A percentile compares a stretch with the other conserved stretches of the same genome.
Evolutionary conservation across 2,888 invertebrate genomes (phyloP).

Genomic region (Tetranychus piercei): DNA sequence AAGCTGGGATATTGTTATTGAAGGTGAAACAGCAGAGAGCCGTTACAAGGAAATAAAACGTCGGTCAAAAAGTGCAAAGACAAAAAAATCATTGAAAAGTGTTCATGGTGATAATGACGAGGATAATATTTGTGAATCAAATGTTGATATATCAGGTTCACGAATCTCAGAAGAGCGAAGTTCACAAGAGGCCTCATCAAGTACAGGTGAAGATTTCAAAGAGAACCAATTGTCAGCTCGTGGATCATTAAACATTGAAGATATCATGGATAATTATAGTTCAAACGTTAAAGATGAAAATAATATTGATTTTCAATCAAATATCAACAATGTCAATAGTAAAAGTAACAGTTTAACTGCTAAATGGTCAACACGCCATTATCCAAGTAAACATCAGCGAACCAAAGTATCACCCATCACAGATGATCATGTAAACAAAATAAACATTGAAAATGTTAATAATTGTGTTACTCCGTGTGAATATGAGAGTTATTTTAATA

Average conservation of each 20-base stretch:
- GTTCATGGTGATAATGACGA: neutral
- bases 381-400: neutral
- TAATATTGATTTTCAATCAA: neutral
- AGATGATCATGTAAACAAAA: neutral
- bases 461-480: no score
- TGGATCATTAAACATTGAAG: neutral
- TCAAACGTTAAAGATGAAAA: neutral
- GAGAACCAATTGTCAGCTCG: neutral
- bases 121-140: neutral
- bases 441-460: neutral
- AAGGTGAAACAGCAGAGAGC: neutral
- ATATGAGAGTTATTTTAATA: no score
- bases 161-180: neutral
- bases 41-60: neutral
- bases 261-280: neutral
- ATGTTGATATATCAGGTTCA: neutral
- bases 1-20: slow-evolving; percentile 9
- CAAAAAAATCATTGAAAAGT: neutral
- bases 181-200: neutral
- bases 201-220: neutral
- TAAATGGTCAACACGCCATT: neutral
- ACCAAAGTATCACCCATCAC: neutral
- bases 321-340: neutral
- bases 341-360: neutral
- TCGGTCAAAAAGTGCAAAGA: slow-evolving; percentile 9